Evolutionary conservation across 2,888 invertebrate genomes (phyloP).

Genomic region (Laothoe populi): DNA sequence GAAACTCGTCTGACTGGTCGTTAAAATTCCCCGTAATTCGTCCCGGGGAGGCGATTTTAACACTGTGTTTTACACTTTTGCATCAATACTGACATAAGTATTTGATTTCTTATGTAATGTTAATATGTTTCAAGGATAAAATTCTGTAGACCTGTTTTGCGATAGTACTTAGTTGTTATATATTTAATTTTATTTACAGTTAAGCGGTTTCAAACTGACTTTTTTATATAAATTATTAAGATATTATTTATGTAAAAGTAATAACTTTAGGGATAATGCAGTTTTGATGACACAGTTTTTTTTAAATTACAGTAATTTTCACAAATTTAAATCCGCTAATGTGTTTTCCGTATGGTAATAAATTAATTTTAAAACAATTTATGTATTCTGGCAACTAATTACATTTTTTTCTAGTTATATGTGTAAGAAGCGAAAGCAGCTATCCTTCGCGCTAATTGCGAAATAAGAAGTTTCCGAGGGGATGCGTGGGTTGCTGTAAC

Average conservation of each 20-base stretch:
- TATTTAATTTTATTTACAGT: too few species aligned
- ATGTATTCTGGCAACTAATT: conserved; percentile 16
- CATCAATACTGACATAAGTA: conserved; percentile 35
- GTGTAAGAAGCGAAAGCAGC: conserved; percentile 60
- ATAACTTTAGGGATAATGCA: too few species aligned
- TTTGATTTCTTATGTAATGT: conserved; percentile 23
- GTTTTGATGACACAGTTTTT: too few species aligned
- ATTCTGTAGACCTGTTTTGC: not conserved
- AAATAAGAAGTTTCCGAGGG: conserved; percentile 65
- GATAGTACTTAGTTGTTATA: too few species aligned
- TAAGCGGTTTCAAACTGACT: too few species aligned
- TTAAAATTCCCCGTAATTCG: conserved; percentile 73
- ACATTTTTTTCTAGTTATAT: conserved; percentile 31
- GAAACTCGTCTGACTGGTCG: conserved; percentile 66
- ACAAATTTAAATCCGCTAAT: too few species aligned
- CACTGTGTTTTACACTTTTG: conserved; percentile 51
- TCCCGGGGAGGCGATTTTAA: conserved; percentile 35
- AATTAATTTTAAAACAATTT: not conserved
- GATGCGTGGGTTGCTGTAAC: conserved; percentile 64
- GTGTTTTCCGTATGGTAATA: not conserved
- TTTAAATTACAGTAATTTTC: too few species aligned
- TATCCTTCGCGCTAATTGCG: conserved; percentile 66
- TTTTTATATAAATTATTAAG: too few species aligned
- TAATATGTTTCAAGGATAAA: not conserved
- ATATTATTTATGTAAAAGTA: too few species aligned